Evolutionary conservation across 2,888 invertebrate genomes (phyloP).

Genomic region (Heliconius charithonia): DNA sequence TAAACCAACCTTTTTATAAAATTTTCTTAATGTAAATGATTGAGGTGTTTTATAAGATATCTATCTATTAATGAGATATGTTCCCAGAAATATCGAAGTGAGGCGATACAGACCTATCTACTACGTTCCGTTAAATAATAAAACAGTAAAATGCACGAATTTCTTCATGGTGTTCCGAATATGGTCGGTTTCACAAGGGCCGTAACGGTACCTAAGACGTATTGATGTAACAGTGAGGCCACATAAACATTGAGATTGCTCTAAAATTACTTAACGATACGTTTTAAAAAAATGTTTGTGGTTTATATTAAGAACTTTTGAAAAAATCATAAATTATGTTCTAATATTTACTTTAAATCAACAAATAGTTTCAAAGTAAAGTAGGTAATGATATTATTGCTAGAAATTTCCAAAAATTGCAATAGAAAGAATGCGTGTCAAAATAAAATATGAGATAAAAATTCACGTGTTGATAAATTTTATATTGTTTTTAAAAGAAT

Average conservation of each 20-base stretch:
- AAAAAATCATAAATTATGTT: too few species aligned
- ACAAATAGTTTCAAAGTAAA: not conserved
- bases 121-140: conserved; percentile 30
- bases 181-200: conserved; percentile 47
- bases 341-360: not conserved
- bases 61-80: not conserved
- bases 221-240: conserved; percentile 63
- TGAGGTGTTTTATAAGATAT: not conserved
- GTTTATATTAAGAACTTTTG: not conserved
- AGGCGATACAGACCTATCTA: not conserved
- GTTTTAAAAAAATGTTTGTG: conserved; percentile 21
- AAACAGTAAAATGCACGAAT: conserved; percentile 28
- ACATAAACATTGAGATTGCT: conserved; percentile 54
- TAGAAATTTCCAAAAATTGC: too few species aligned
- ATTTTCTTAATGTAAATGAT: not conserved
- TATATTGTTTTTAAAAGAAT: not conserved
- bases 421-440: not conserved
- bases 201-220: conserved; percentile 50
- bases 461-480: not conserved
- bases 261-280: conserved; percentile 48
- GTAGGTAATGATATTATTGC: too few species aligned
- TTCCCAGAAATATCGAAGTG: not conserved
- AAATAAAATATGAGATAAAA: not conserved
- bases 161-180: conserved; percentile 38
- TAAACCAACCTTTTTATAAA: not conserved